These are phyloP conservation scores for Pangasius djambal DNA, from an alignment of 2,797 vertebrate genomes.

Conservation along the genomic window DNA sequence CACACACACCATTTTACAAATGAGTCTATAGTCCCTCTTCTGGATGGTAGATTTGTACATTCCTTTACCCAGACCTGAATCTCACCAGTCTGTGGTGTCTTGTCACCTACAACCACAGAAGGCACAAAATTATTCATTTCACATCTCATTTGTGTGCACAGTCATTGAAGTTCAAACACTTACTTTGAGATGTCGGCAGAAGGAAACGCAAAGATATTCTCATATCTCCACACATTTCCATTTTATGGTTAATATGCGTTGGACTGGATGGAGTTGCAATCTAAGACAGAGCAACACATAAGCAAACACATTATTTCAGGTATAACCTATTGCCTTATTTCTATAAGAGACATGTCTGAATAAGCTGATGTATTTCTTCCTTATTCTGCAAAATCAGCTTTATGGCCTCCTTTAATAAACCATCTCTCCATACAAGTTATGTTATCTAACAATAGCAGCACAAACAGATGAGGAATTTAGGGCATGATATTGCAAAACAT, in stretches of 20 bases:
- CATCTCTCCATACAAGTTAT: background rate
- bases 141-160: background rate
- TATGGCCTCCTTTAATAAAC: background rate
- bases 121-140: slow-evolving; percentile 19
- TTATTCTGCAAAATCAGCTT: background rate
- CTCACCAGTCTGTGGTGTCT: slow-evolving; percentile 75
- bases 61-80: slow-evolving; percentile 97
- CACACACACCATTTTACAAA: slow-evolving; percentile 92
- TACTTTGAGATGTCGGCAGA: slow-evolving; percentile 78
- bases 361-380: background rate
- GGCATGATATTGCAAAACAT: background rate
- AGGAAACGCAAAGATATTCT: slow-evolving; percentile 88
- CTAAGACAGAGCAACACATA: slow-evolving; percentile 44
- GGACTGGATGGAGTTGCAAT: slow-evolving; percentile 66
- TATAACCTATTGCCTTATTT: background rate
- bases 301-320: background rate
- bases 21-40: slow-evolving; percentile 82
- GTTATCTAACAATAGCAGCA: background rate
- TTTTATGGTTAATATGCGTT: slow-evolving; percentile 69
- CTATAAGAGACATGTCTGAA: background rate
- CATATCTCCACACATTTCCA: slow-evolving; percentile 87
- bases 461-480: background rate
- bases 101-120: slow-evolving; percentile 72
- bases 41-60: slow-evolving; percentile 84
- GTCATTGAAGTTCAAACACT: slow-evolving; percentile 22